A percentile compares a stretch with the other conserved stretches of the same genome.
Conservation (phyloP, 2,113 vertebrate species). For the Syngnathoides biaculeatus region DNA sequence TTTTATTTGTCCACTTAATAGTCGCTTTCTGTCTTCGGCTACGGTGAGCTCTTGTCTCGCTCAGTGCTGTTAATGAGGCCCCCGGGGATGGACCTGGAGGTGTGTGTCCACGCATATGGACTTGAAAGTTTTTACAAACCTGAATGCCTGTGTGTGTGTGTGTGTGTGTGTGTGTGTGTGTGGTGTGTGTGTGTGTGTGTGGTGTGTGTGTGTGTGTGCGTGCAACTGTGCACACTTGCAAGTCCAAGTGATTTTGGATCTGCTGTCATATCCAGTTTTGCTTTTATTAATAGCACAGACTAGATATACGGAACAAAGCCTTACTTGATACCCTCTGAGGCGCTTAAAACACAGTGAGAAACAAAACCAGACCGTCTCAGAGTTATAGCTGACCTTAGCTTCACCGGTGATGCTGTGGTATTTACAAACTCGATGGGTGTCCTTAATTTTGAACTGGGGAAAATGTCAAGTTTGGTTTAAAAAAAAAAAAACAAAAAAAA, state of each 20-base stretch:
- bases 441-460: not conserved
- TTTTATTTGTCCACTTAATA: slow-evolving; percentile 60
- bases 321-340: not conserved
- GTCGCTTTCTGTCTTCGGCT: slow-evolving; percentile 48
- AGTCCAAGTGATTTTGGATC: not conserved
- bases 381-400: not conserved
- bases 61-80: slow-evolving; percentile 67
- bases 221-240: too few relatives aligned
- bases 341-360: slow-evolving; percentile 5
- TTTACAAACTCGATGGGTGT: not conserved
- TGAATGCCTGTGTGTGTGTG: slow-evolving; percentile 13
- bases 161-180: not conserved
- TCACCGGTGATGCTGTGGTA: not conserved
- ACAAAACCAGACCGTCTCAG: not conserved
- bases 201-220: not conserved
- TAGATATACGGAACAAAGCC: not conserved
- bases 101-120: slow-evolving; percentile 52
- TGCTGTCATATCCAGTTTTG: not conserved
- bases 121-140: slow-evolving; percentile 38
- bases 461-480: not conserved
- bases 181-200: too few relatives aligned
- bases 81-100: slow-evolving; percentile 57
- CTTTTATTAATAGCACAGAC: not conserved
- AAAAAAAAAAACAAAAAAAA: not conserved
- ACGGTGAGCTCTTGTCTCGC: slow-evolving; percentile 42